These are phyloP conservation scores for Anniella stebbinsi DNA, from an alignment of 2,797 vertebrate genomes.

Conservation along the genomic window DNA sequence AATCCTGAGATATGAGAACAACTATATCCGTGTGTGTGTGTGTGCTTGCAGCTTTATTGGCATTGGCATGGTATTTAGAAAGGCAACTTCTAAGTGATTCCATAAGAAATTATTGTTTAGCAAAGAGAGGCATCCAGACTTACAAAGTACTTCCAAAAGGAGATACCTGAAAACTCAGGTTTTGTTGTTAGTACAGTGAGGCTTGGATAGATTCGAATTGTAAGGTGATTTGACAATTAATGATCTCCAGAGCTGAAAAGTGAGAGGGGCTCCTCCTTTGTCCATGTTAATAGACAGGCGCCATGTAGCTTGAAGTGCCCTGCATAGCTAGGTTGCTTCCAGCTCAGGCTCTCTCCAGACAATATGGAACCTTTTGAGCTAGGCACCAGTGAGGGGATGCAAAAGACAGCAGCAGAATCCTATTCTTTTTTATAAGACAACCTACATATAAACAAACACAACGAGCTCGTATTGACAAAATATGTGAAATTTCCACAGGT, in stretches of 20 bases:
- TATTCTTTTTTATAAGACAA: not conserved
- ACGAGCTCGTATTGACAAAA: not conserved
- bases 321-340: not conserved
- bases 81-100: not conserved
- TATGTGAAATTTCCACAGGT: not conserved
- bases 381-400: not conserved
- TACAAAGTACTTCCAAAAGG: not conserved
- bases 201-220: not conserved
- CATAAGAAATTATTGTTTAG: not conserved
- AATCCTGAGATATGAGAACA: not conserved
- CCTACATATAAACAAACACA: not conserved
- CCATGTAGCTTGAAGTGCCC: not conserved
- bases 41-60: not conserved
- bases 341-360: not conserved
- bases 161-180: not conserved
- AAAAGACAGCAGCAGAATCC: not conserved
- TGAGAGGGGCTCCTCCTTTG: not conserved
- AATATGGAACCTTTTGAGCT: not conserved
- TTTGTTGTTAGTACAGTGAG: not conserved
- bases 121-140: not conserved
- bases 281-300: not conserved
- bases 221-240: not conserved
- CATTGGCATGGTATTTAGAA: not conserved
- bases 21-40: not conserved
- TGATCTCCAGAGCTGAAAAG: not conserved